Percentiles rank a stretch among this genome's conserved stretches.
Conservation (phyloP, 2,797 vertebrate species). For the Pseudochromis fuscus region DNA sequence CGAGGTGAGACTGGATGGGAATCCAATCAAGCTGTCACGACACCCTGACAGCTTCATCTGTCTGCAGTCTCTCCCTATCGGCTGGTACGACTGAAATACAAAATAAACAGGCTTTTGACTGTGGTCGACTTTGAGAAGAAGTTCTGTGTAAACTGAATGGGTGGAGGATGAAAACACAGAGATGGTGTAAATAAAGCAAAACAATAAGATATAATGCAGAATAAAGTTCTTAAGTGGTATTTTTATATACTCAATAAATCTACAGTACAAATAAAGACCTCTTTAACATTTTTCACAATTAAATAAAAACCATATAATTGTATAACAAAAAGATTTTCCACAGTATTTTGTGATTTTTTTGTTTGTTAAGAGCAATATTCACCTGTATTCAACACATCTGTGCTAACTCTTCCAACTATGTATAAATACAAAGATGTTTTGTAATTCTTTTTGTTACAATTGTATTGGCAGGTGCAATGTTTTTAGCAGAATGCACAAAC, state of each 20-base stretch:
- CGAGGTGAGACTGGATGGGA: slow-evolving; percentile 92
- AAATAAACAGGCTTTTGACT: slow-evolving; percentile 6
- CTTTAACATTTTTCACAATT: slow-evolving; percentile 12
- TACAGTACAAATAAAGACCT: slow-evolving; percentile 13
- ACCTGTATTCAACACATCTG: slow-evolving; percentile 15
- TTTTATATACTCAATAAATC: slow-evolving; percentile 51
- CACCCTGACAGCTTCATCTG: slow-evolving; percentile 93
- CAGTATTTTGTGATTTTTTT: not conserved
- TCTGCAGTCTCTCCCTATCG: slow-evolving; percentile 89
- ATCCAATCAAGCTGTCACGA: slow-evolving; percentile 88
- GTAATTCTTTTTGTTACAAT: slow-evolving; percentile 9
- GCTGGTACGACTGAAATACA: slow-evolving; percentile 86
- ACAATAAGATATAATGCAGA: slow-evolving; percentile 12
- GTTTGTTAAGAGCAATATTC: slow-evolving; percentile 10
- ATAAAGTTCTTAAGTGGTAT: slow-evolving; percentile 25
- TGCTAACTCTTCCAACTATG: slow-evolving; percentile 23
- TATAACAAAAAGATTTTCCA: not conserved
- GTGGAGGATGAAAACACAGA: slow-evolving; percentile 2
- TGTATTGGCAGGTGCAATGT: slow-evolving; percentile 19
- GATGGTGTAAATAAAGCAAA: not conserved
- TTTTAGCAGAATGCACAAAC: not conserved
- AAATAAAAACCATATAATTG: slow-evolving; percentile 10
- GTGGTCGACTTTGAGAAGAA: not conserved
- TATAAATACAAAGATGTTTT: slow-evolving; percentile 5
- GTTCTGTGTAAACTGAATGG: slow-evolving; percentile 23